phyloP scores from a whole-genome alignment of 2,797 vertebrate species.

The Cygnus olor region DNA sequence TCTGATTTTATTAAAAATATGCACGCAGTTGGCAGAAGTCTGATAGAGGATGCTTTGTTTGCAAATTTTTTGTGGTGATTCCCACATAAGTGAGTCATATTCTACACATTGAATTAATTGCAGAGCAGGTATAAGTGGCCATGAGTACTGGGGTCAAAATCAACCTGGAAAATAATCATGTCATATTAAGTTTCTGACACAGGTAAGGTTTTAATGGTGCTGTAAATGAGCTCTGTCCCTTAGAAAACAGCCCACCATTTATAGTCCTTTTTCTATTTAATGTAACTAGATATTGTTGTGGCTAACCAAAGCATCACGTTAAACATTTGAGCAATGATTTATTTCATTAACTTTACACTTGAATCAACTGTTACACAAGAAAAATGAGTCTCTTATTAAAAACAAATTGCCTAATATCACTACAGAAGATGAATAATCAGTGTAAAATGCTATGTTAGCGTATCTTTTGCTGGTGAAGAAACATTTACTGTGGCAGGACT shows the following conservation, averaged over 20 bases:
- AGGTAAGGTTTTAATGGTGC: background rate
- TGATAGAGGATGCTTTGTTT: background rate
- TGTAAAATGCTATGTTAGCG: background rate
- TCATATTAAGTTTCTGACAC: background rate
- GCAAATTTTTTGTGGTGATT: background rate
- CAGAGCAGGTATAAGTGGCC: background rate
- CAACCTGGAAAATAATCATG: background rate
- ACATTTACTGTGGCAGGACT: background rate
- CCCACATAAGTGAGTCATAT: fast-evolving
- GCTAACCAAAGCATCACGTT: background rate
- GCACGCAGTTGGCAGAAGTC: background rate
- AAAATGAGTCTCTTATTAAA: background rate
- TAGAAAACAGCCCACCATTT: background rate
- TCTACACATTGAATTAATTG: background rate
- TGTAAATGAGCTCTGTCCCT: background rate
- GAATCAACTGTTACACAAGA: background rate
- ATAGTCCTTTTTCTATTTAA: background rate
- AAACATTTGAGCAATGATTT: background rate
- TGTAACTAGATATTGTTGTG: background rate
- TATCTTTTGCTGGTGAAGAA: background rate
- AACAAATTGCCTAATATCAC: background rate
- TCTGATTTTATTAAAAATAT: background rate
- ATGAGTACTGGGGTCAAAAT: background rate
- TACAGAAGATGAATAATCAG: background rate
- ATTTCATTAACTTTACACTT: background rate